phyloP scores from a whole-genome alignment of 2,113 vertebrate species.

The Oxyruncus cristatus region DNA sequence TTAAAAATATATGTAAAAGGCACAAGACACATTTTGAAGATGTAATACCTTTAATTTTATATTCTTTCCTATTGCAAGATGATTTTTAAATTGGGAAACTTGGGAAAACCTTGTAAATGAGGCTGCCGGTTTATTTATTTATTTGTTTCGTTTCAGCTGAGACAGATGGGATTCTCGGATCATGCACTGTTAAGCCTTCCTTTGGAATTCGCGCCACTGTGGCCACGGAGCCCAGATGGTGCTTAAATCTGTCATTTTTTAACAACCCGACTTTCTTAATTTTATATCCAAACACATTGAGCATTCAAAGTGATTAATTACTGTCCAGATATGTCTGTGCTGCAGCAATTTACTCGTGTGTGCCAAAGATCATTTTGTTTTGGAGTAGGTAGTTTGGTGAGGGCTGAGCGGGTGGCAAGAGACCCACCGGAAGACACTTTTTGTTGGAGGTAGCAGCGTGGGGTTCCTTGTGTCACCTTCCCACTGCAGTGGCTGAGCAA shows the following conservation, averaged over 20 bases:
- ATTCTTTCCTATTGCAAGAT: background rate
- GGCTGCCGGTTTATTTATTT: slow-evolving; percentile 59
- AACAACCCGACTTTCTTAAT: slow-evolving; percentile 81
- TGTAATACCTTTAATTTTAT: background rate
- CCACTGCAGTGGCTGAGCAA: background rate
- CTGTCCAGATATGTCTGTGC: slow-evolving; percentile 73
- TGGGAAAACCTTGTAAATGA: slow-evolving; percentile 52
- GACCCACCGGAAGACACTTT: background rate
- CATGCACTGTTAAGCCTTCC: slow-evolving; percentile 82
- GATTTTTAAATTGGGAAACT: slow-evolving; percentile 47
- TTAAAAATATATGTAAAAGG: background rate
- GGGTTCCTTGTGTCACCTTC: background rate
- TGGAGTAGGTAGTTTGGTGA: slow-evolving; percentile 1
- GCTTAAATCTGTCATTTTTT: slow-evolving; percentile 84
- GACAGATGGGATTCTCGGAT: slow-evolving; percentile 84
- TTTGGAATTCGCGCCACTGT: slow-evolving; percentile 81
- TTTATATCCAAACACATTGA: slow-evolving; percentile 79
- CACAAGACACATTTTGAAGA: background rate
- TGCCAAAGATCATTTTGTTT: slow-evolving; percentile 42
- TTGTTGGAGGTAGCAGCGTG: background rate
- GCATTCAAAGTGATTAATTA: slow-evolving; percentile 79
- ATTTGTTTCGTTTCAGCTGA: slow-evolving; percentile 73
- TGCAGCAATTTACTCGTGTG: slow-evolving; percentile 16
- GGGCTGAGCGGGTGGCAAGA: background rate
- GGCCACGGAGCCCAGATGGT: slow-evolving; percentile 82